Base-by-base conservation (phyloP, 2,888 invertebrate genomes). In the Pinctada fucata region DNA sequence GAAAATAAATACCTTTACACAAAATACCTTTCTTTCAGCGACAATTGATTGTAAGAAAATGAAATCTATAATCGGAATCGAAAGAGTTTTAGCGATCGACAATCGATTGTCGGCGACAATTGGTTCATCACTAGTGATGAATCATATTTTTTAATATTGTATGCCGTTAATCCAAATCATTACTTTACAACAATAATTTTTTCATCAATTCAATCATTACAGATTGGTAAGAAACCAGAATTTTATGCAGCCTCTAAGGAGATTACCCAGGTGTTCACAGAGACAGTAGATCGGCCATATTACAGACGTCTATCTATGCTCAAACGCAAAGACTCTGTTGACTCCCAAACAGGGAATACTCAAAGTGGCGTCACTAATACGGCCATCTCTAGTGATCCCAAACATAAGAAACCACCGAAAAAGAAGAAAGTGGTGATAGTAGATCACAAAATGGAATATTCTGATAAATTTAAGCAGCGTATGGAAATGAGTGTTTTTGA, bases 401-500 rank as follows among this genome's bases (percentile, higher is more conserved):
- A 47, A 65, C 70, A 48, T 48, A 51, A 72, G 64, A 51, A 2
- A 5, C 47, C 13, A 5, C 10, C 48, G 10, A 48, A 63, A n/a
- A 64, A 48, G 47, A 45, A 48, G 47, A 73, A 76, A 48, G 73
- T 82, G 6, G 79, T 58, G 6, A 58, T 58, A 10, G 58, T 58
- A 58, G 58, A 58, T 13, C 58, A 58, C 13, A 58, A 58, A 58
- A 10, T 87, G 52, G 84, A 83, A 45, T 89, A 82, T 67, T 86
- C 86, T 8, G 80, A 86, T 8, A 76, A 83, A 13, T 84, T 86
- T 73, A 83, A 85, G 78, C 67, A 76, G 50, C 78, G 82, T 8
- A 88, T 87, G 87, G 75, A 84, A 73, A 68, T 82, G 72, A 88
- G 84, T 83, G 88, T 88, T 45, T 88, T 87, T 82, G 88, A 88